Conservation (phyloP, 2,797 vertebrate genomes). For the Crocodylus rhombifer region DNA sequence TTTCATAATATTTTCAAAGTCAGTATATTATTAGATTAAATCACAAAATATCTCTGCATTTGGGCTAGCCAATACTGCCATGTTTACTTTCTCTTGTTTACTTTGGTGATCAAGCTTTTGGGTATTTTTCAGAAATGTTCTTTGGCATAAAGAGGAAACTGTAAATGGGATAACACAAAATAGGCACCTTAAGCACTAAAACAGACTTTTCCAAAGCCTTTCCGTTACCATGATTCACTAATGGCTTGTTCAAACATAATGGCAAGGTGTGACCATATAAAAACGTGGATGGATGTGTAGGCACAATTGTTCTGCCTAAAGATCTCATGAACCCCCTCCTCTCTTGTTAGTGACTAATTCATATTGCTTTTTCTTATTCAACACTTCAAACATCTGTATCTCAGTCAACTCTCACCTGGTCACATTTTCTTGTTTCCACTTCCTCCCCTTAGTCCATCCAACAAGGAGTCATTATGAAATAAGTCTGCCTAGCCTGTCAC, state of each 20-base stretch:
- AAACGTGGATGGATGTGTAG: background rate
- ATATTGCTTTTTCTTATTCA: background rate
- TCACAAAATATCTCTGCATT: conserved; percentile 34
- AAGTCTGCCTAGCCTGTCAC: background rate
- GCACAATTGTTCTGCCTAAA: background rate
- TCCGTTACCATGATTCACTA: background rate
- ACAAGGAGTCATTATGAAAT: background rate
- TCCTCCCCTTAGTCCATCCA: background rate
- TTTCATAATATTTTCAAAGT: conserved; percentile 66
- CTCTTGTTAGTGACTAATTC: background rate
- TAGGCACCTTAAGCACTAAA: background rate
- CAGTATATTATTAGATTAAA: conserved; percentile 40
- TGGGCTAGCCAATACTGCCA: background rate
- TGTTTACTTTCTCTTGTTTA: conserved; percentile 37
- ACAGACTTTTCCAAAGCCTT: background rate
- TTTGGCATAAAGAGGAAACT: background rate
- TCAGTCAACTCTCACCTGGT: background rate
- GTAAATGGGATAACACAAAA: conserved; percentile 21
- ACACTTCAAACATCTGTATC: background rate
- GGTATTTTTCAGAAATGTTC: background rate
- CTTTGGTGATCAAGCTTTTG: conserved; percentile 2
- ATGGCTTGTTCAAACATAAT: background rate
- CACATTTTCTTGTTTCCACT: background rate
- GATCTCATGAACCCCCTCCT: background rate
- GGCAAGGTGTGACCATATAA: rapidly evolving